Evolutionary conservation across 2,797 vertebrate genomes (phyloP).

Genomic region (Spea hammondii): DNA sequence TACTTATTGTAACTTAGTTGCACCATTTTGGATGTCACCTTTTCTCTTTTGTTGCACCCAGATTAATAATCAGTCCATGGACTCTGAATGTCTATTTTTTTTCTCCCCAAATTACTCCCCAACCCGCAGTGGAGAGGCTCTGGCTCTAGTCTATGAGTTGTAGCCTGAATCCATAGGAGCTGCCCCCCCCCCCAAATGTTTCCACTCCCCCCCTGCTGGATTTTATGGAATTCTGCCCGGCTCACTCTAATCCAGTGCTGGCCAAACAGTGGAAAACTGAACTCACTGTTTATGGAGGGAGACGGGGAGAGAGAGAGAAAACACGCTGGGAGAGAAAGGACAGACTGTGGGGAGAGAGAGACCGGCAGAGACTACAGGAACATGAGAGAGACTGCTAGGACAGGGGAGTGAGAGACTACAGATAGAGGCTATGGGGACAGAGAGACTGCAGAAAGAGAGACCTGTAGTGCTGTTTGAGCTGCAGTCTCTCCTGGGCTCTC

Average conservation of each 20-base stretch:
- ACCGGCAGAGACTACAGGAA: too few species aligned
- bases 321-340: slow-evolving; percentile 7
- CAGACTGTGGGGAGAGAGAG: not conserved
- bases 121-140: not conserved
- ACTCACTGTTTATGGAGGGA: slow-evolving; percentile 45
- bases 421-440: too few species aligned
- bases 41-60: slow-evolving; percentile 3
- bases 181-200: slow-evolving; percentile 8
- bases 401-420: too few species aligned
- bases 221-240: slow-evolving; percentile 43
- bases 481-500: too few species aligned
- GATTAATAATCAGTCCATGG: slow-evolving; percentile 10
- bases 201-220: slow-evolving; percentile 14
- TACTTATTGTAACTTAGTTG: not conserved
- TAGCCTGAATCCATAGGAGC: not conserved
- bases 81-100: not conserved
- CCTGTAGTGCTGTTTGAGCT: too few species aligned
- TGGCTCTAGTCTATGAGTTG: not conserved
- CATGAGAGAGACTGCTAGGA: too few species aligned
- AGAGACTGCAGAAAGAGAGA: too few species aligned
- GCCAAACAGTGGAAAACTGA: slow-evolving; percentile 49
- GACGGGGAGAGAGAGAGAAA: slow-evolving; percentile 11
- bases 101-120: not conserved
- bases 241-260: slow-evolving; percentile 36
- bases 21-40: not conserved